Evolutionary conservation across 2,113 vertebrate species (phyloP).

Genomic region (Leuciscus idus): DNA sequence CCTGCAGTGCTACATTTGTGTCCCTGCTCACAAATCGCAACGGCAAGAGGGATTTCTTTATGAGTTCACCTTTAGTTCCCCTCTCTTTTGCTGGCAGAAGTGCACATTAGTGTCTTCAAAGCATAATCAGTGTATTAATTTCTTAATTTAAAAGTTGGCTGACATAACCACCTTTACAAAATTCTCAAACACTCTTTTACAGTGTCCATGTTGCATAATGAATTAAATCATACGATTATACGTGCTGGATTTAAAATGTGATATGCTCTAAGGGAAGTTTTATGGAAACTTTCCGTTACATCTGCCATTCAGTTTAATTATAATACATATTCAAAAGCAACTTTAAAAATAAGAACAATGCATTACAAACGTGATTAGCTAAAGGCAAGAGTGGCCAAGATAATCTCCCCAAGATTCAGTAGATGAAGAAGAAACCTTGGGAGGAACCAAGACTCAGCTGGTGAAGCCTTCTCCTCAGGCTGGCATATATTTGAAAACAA

Average conservation of each 20-base stretch:
- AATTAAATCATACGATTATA: neutral
- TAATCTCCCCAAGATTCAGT: neutral
- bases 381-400: neutral
- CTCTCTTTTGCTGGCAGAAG: constrained; percentile 2
- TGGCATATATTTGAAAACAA: neutral
- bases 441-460: neutral
- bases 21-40: constrained; percentile 23
- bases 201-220: neutral
- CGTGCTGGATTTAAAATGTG: neutral
- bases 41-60: neutral
- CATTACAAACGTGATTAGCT: neutral
- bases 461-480: neutral
- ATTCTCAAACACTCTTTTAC: neutral
- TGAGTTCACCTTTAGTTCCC: constrained; percentile 9
- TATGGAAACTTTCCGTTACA: neutral
- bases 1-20: neutral
- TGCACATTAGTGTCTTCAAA: neutral
- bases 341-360: neutral
- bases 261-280: neutral
- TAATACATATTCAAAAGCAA: neutral
- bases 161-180: constrained; percentile 15
- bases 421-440: neutral
- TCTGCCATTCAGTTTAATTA: neutral
- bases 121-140: neutral
- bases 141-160: constrained; percentile 26